These are phyloP conservation scores for Epicampocera succincta DNA, from an alignment of 2,888 invertebrate genomes.

Conservation along the genomic window DNA sequence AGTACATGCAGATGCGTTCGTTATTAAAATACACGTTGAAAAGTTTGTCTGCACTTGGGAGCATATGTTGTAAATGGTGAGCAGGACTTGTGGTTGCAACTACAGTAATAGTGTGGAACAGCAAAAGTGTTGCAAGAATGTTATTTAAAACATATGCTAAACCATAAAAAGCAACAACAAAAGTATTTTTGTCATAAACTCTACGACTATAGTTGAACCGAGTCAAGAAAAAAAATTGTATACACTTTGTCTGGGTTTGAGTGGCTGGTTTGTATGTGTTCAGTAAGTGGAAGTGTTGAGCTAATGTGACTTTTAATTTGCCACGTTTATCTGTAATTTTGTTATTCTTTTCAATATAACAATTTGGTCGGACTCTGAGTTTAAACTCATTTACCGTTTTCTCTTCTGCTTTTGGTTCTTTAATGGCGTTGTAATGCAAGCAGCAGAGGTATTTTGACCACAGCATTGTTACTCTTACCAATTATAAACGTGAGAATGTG, in stretches of 20 bases:
- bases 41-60: constrained; percentile 62
- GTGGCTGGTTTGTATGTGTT: constrained; percentile 27
- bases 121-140: constrained; percentile 40
- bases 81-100: constrained; percentile 62
- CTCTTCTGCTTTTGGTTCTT: constrained; percentile 14
- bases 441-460: constrained; percentile 49
- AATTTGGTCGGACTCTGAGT: neutral
- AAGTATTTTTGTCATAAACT: constrained; percentile 8
- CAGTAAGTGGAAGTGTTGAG: constrained; percentile 54
- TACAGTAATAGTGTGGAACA: neutral
- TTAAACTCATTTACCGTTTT: neutral
- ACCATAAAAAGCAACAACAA: constrained; percentile 44
- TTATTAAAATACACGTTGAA: constrained; percentile 61
- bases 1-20: constrained; percentile 59
- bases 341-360: constrained; percentile 7
- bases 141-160: constrained; percentile 62
- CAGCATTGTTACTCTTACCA: constrained; percentile 46
- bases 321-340: constrained; percentile 46
- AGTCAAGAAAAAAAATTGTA: constrained; percentile 29
- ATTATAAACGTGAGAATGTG: neutral
- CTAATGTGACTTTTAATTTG: constrained; percentile 62
- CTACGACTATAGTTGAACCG: constrained; percentile 40
- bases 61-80: constrained; percentile 58
- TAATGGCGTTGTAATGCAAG: constrained; percentile 51
- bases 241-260: neutral